Evolutionary conservation across 2,888 invertebrate species (phyloP).

Genomic region (Brachycybe producta): DNA sequence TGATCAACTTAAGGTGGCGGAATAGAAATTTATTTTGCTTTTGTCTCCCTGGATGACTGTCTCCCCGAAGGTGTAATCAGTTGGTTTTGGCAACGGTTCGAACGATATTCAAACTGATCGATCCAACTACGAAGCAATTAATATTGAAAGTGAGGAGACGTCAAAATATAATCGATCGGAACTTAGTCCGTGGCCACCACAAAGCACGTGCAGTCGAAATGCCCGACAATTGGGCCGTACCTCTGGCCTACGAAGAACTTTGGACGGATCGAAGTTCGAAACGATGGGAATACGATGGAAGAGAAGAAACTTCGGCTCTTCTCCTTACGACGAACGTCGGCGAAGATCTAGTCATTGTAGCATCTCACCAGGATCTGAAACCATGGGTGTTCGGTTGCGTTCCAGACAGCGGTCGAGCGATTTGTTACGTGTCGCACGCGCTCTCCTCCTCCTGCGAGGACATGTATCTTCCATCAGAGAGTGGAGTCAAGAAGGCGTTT

Average conservation of each 20-base stretch:
- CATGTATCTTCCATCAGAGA: not conserved
- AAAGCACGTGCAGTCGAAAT: not conserved
- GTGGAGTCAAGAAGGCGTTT: not conserved
- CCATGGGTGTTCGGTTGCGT: slow-evolving; percentile 7
- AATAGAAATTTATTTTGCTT: too few species aligned
- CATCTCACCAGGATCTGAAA: not conserved
- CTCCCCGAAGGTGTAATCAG: slow-evolving; percentile 59
- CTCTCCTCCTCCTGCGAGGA: too few species aligned
- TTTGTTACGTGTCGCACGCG: not conserved
- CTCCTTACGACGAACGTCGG: not conserved
- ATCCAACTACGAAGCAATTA: slow-evolving; percentile 41
- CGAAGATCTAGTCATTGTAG: not conserved
- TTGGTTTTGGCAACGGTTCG: slow-evolving; percentile 62
- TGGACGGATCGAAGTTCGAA: not conserved
- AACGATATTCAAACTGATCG: slow-evolving; percentile 66
- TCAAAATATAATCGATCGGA: too few species aligned
- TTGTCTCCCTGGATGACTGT: not conserved
- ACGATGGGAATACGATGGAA: not conserved
- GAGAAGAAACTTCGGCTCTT: not conserved
- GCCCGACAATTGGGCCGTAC: not conserved
- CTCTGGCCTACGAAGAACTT: not conserved
- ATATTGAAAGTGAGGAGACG: slow-evolving; percentile 8
- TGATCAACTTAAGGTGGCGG: not conserved
- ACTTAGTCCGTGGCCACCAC: too few species aligned
- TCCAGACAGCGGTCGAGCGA: not conserved